Conservation (phyloP, 2,888 invertebrate genomes). For the Ypsolopha sequella region DNA sequence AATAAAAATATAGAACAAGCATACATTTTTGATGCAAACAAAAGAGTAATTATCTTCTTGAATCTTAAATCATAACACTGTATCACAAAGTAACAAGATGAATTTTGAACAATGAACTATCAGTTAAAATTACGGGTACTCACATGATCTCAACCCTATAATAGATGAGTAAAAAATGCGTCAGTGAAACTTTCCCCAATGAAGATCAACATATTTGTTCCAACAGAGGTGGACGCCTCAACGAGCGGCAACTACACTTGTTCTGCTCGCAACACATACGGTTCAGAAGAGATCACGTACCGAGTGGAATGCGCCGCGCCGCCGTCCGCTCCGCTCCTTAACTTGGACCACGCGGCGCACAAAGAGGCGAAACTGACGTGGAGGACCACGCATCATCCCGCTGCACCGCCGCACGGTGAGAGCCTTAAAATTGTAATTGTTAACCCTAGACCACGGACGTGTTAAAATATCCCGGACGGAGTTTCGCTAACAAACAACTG, state of each 20-base stretch:
- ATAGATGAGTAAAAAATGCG: no score
- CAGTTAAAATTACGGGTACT: no score
- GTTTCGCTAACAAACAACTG: no score
- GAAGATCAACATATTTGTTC: not conserved
- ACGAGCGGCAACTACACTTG: slow-evolving; percentile 86
- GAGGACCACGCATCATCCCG: slow-evolving; percentile 69
- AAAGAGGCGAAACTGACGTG: slow-evolving; percentile 68
- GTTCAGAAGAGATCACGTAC: slow-evolving; percentile 86
- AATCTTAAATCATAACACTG: no score
- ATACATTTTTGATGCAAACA: no score
- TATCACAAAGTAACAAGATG: no score
- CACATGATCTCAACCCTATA: not conserved
- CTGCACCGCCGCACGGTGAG: slow-evolving; percentile 63
- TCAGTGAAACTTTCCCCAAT: not conserved
- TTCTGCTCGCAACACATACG: slow-evolving; percentile 85
- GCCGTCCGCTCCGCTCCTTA: slow-evolving; percentile 76
- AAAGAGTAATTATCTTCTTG: no score
- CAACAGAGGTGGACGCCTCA: slow-evolving; percentile 76
- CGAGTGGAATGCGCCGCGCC: slow-evolving; percentile 82
- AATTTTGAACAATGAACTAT: no score
- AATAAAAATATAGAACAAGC: no score
- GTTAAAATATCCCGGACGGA: no score
- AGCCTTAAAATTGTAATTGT: not conserved
- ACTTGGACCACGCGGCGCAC: slow-evolving; percentile 77
- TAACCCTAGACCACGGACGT: no score